phyloP scores from a whole-genome alignment of 2,797 vertebrate genomes.

The Margarornis squamiger region DNA sequence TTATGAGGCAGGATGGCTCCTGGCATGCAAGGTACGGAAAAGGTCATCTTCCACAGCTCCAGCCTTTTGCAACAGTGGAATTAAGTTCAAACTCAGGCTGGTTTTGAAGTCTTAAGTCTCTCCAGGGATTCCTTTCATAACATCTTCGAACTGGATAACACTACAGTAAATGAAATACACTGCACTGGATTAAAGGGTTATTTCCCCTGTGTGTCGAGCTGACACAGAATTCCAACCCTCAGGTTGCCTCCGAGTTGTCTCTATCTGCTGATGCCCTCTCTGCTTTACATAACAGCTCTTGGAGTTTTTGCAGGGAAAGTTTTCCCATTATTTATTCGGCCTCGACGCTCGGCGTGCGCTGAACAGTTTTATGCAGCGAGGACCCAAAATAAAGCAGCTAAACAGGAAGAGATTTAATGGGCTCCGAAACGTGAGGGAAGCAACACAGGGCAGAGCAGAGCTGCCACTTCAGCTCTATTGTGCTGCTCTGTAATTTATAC shows the following conservation, averaged over 20 bases:
- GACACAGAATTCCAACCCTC: slow-evolving; percentile 82
- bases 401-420: background rate
- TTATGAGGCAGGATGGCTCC: slow-evolving; percentile 66
- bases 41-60: slow-evolving; percentile 67
- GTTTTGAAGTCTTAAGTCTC: slow-evolving; percentile 81
- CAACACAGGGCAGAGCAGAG: background rate
- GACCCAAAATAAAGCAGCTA: background rate
- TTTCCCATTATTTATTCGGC: background rate
- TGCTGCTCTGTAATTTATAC: background rate
- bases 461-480: background rate
- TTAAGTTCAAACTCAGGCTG: slow-evolving; percentile 76
- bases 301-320: background rate
- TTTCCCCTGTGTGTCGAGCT: slow-evolving; percentile 88
- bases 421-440: background rate
- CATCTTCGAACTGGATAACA: slow-evolving; percentile 85
- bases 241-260: slow-evolving; percentile 66
- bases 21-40: slow-evolving; percentile 67
- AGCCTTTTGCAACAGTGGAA: slow-evolving; percentile 70
- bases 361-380: background rate
- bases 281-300: slow-evolving; percentile 21
- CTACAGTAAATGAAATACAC: slow-evolving; percentile 91
- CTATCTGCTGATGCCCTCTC: slow-evolving; percentile 59
- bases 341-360: background rate
- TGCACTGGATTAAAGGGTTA: slow-evolving; percentile 93
- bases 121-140: slow-evolving; percentile 87